A percentile compares a stretch with the other conserved stretches of the same genome.
Conservation (phyloP, 92 coral and sea anemone genomes). For the Desmophyllum pertusum region DNA sequence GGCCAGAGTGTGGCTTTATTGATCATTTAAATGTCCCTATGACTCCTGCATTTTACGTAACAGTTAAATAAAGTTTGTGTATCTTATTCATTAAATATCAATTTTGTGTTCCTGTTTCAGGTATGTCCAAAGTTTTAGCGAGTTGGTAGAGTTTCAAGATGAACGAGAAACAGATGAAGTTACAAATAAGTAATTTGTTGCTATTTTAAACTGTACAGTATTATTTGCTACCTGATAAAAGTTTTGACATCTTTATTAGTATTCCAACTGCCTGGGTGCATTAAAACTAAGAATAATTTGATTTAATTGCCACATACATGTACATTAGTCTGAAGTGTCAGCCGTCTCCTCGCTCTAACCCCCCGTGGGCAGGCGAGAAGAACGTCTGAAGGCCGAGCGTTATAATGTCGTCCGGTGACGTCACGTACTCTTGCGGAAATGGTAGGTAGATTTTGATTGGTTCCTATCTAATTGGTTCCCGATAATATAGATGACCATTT, state of each 20-base stretch:
- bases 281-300: background rate
- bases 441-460: no score
- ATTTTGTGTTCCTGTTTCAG: constrained; percentile 39
- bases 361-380: no score
- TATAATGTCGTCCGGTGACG: no score
- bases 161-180: constrained; percentile 81
- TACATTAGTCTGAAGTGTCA: no score
- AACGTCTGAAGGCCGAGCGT: no score
- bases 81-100: background rate
- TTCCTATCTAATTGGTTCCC: no score
- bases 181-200: constrained; percentile 65
- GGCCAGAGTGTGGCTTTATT: no score
- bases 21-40: no score
- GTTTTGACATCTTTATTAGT: background rate
- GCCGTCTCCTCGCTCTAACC: no score
- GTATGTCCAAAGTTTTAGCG: constrained; percentile 98
- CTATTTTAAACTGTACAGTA: background rate
- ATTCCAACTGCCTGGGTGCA: background rate
- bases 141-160: constrained; percentile 88
- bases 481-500: no score
- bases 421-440: no score
- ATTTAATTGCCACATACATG: background rate
- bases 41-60: background rate
- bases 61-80: background rate
- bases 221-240: background rate